These are phyloP conservation scores for Rafetus swinhoei DNA, from an alignment of 2,113 vertebrate species.

Conservation along the genomic window DNA sequence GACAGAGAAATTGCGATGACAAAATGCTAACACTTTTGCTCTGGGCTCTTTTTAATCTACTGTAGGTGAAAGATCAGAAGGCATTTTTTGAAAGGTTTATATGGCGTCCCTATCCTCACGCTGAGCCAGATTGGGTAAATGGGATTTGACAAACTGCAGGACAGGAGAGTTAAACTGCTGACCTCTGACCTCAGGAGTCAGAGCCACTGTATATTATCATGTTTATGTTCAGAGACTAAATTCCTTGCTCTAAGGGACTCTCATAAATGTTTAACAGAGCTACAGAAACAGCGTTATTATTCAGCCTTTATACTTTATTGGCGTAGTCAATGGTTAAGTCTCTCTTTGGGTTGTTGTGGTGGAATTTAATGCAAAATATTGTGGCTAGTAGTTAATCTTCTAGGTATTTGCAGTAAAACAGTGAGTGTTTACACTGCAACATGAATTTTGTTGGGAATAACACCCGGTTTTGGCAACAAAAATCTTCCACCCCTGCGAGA, in stretches of 20 bases:
- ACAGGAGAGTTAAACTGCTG: conserved; percentile 23
- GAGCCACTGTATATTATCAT: neutral
- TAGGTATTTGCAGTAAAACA: neutral
- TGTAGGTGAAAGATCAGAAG: conserved; percentile 68
- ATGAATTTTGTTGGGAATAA: too few relatives aligned
- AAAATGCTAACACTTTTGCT: conserved; percentile 64
- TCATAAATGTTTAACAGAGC: conserved; percentile 7
- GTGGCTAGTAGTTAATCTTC: neutral
- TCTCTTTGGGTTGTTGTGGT: neutral
- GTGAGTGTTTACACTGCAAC: too few relatives aligned
- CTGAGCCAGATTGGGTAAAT: conserved; percentile 38
- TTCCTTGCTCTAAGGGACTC: conserved; percentile 21
- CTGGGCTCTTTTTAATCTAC: conserved; percentile 66
- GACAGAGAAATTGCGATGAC: conserved; percentile 58
- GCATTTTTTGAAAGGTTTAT: conserved; percentile 59
- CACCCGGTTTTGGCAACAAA: too few relatives aligned
- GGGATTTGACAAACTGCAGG: conserved; percentile 54
- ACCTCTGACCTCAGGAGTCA: conserved; percentile 44
- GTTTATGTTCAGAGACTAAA: conserved; percentile 19
- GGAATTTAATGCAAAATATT: neutral
- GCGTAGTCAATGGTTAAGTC: neutral
- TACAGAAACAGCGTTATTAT: neutral
- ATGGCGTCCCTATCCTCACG: neutral
- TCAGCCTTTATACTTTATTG: neutral
- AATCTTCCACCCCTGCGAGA: too few relatives aligned